phyloP scores from a whole-genome alignment of 2,797 vertebrate species.

The Vespertilio murinus region DNA sequence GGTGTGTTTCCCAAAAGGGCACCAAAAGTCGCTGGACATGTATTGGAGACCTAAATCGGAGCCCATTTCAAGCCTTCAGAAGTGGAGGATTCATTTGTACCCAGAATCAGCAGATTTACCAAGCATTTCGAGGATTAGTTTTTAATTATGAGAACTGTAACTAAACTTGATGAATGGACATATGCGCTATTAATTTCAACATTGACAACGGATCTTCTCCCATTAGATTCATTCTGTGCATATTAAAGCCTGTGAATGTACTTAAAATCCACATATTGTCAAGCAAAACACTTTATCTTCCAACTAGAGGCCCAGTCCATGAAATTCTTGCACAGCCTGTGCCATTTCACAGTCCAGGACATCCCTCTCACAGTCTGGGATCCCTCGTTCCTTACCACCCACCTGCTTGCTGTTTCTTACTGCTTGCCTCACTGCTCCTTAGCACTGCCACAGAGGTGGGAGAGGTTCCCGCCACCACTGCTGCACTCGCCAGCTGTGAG shows the following conservation, averaged over 20 bases:
- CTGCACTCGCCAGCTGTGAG: no score
- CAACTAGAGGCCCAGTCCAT: no score
- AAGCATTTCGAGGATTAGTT: conserved; percentile 87
- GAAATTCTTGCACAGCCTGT: no score
- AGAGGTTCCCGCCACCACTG: no score
- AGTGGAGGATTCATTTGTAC: conserved; percentile 92
- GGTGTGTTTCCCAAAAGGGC: conserved; percentile 88
- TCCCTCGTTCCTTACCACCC: no score
- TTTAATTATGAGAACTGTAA: conserved; percentile 85
- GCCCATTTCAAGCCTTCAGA: conserved; percentile 87
- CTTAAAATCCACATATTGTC: not conserved
- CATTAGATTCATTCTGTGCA: not conserved
- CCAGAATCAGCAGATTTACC: conserved; percentile 87
- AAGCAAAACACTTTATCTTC: conserved; percentile 35
- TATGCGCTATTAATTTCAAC: not conserved
- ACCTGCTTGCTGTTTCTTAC: no score
- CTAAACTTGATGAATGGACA: conserved; percentile 46
- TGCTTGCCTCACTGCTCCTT: no score
- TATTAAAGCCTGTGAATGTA: not conserved
- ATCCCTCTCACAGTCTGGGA: no score
- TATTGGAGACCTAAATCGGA: conserved; percentile 93
- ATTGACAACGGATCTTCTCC: not conserved
- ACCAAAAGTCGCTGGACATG: conserved; percentile 88
- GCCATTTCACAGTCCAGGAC: no score
- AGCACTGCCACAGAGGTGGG: no score